These are phyloP conservation scores for Heliconius hortense DNA, from an alignment of 2,888 invertebrate genomes.

Conservation along the genomic window DNA sequence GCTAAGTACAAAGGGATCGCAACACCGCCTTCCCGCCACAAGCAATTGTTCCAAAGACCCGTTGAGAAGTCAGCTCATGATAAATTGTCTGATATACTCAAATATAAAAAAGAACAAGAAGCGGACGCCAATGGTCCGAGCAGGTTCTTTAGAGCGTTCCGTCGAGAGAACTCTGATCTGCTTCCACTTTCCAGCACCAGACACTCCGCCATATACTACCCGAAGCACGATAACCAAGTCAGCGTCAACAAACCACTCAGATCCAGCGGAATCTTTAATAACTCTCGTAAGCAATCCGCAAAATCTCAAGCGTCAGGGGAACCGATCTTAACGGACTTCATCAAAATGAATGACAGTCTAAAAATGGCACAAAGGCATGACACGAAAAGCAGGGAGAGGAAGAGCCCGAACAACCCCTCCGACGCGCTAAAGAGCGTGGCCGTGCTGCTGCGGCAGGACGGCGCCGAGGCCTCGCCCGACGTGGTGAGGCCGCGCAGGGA, in stretches of 20 bases:
- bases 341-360: constrained; percentile 80
- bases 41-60: constrained; percentile 65
- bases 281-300: constrained; percentile 83
- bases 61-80: constrained; percentile 70
- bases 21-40: constrained; percentile 71
- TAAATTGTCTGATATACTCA: constrained; percentile 75
- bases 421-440: constrained; percentile 75
- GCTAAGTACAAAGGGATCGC: constrained; percentile 71
- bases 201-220: constrained; percentile 87
- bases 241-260: constrained; percentile 79
- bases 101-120: constrained; percentile 87
- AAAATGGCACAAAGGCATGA: constrained; percentile 73
- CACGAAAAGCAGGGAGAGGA: constrained; percentile 63
- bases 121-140: constrained; percentile 87
- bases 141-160: constrained; percentile 89
- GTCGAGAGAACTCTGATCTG: constrained; percentile 92
- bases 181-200: constrained; percentile 88
- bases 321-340: constrained; percentile 87
- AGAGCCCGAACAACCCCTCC: constrained; percentile 62
- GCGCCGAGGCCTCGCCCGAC: constrained; percentile 75
- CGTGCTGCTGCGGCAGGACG: constrained; percentile 70
- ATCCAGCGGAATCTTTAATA: constrained; percentile 87
- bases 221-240: constrained; percentile 78
- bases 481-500: constrained; percentile 88
- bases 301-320: constrained; percentile 81